phyloP scores from a whole-genome alignment of 2,797 vertebrate species.

The Denticeps clupeoides region DNA sequence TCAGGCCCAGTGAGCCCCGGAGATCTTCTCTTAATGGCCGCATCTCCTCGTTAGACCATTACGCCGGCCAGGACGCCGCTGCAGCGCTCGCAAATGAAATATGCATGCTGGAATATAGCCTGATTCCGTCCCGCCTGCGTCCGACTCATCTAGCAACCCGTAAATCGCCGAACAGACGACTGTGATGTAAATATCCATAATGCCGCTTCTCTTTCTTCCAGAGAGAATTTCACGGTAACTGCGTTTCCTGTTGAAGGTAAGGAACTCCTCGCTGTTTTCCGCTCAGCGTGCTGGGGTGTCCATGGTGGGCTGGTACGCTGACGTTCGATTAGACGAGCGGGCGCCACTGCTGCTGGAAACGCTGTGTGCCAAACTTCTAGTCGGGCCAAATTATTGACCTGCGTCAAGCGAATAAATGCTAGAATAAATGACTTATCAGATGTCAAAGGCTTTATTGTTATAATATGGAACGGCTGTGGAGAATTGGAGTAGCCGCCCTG shows the following conservation, averaged over 20 bases:
- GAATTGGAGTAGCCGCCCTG: no score
- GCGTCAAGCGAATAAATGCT: no score
- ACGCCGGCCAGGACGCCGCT: slow-evolving; percentile 4
- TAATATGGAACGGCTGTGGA: no score
- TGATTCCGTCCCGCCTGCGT: background rate
- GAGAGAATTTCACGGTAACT: slow-evolving; percentile 44
- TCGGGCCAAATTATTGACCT: no score
- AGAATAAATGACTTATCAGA: no score
- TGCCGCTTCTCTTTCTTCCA: slow-evolving; percentile 15
- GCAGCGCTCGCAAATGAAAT: background rate
- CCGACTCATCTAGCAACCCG: no score
- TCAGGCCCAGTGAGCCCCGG: slow-evolving; percentile 35
- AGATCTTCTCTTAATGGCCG: slow-evolving; percentile 25
- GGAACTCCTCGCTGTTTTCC: slow-evolving; percentile 15
- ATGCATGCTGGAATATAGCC: background rate
- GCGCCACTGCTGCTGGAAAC: no score
- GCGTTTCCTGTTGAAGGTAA: slow-evolving; percentile 53
- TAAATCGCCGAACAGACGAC: background rate
- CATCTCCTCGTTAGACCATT: slow-evolving; percentile 21
- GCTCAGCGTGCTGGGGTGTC: background rate
- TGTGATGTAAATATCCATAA: background rate
- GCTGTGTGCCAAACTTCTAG: no score
- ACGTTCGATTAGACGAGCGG: no score
- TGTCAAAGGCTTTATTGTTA: no score
- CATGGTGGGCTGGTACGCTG: no score